Conservation (phyloP, 2,797 vertebrate genomes). For the Antrozous pallidus region DNA sequence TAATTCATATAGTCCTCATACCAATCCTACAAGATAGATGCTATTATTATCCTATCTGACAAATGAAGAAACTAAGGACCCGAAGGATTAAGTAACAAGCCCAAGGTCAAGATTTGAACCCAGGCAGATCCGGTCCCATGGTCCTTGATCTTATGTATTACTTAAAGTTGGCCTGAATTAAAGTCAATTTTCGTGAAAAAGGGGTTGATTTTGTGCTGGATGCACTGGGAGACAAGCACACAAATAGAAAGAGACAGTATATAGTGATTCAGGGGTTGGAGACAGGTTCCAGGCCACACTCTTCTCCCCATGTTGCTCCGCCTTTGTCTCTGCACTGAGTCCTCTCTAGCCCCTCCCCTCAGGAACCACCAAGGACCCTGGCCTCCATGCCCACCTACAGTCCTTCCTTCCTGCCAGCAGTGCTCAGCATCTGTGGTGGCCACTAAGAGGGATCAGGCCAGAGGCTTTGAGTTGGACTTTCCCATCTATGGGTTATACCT, state of each 20-base stretch:
- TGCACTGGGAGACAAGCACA: neutral
- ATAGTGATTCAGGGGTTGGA: neutral
- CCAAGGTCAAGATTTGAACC: neutral
- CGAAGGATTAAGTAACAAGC: neutral
- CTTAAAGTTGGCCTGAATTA: neutral
- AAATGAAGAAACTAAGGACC: neutral
- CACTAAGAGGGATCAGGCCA: neutral
- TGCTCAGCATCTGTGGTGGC: fast-evolving
- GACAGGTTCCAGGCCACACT: neutral
- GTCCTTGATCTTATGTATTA: neutral
- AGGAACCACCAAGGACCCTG: neutral
- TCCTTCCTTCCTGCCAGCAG: neutral
- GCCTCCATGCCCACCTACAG: neutral
- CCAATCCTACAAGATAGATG: neutral
- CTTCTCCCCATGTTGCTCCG: neutral
- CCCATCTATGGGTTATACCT: neutral
- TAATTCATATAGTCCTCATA: constrained; percentile 13
- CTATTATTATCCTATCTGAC: neutral
- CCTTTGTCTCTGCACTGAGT: neutral
- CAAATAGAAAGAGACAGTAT: neutral
- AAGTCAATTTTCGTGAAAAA: neutral
- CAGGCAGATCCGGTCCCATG: neutral
- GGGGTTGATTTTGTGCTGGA: neutral
- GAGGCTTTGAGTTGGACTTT: neutral
- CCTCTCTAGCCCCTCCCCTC: neutral